Base-by-base conservation (phyloP, 2,888 invertebrate species). In the Coenonympha glycerion region DNA sequence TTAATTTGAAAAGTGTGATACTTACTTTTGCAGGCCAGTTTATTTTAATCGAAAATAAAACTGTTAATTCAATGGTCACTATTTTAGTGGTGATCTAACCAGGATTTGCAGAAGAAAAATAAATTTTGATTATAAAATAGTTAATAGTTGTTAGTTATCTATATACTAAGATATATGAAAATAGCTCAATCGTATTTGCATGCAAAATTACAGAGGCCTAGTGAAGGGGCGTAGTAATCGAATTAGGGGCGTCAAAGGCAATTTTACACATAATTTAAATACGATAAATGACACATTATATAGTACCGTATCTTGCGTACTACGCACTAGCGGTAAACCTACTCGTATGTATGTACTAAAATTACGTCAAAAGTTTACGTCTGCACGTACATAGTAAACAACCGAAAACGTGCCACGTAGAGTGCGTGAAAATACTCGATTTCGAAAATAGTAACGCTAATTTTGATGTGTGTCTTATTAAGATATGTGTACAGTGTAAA, bases 291-390 rank as follows among this genome's bases (percentile, higher is more conserved):
- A 21, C 16, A n/a, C 3, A 34, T n/a, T 33, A n/a, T 11, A 19
- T 9, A 15, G 9, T 9, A 9, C 39, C 8, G 22, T 37, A 22
- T 39, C 39, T 9, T 24, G 22, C 13, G 24, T 8, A 9, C 6
- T 21, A 37, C 21, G 37, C 21, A 13, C n/a, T n/a, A 24, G 9
- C 24, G 0, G 15, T n/a, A n/a, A n/a, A n/a, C n/a, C n/a, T n/a
- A n/a, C n/a, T n/a, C n/a, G n/a, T n/a, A n/a, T 2, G 15, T 24
- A 24, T 2, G 15, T 24, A 24, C 15, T 22, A 39, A 24, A 22
- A 24, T 22, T 24, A 39, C 24, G 15, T 39, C 39, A 39, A 39
- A 39, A 6, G 15, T 39, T 24, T 39, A 39, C 22, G 21, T 39
- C 24, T 15, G 4, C 13, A 22, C n/a, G n/a, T 13, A 22, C 15